A percentile compares a stretch with the other conserved stretches of the same genome.
Conservation (phyloP, 1,140 invertebrate genomes). For the Rhyzopertha dominica region DNA sequence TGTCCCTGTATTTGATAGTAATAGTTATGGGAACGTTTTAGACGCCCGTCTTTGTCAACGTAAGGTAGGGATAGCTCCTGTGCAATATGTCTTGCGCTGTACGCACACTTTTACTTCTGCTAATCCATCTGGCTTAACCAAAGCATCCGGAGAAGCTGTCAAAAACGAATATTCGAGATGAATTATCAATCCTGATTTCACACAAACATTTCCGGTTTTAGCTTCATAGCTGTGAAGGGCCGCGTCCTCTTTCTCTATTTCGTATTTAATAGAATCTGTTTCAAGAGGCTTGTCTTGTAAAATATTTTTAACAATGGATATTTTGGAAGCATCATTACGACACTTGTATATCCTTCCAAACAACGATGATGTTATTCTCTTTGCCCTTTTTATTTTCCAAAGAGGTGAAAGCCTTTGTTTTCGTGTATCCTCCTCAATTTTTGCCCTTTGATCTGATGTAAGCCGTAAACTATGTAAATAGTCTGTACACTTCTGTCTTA, state of each 20-base stretch:
- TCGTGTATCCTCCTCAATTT: not conserved
- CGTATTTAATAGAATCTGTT: no score
- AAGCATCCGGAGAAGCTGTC: no score
- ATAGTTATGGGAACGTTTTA: slow-evolving; percentile 9
- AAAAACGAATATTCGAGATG: no score
- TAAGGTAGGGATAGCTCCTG: no score
- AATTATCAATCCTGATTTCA: no score
- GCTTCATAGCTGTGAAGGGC: no score
- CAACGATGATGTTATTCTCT: slow-evolving; percentile 14
- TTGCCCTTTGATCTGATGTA: not conserved
- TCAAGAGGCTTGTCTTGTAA: no score
- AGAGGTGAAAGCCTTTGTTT: slow-evolving; percentile 5
- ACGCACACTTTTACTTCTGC: no score
- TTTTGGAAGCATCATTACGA: not conserved
- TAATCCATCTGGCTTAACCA: no score
- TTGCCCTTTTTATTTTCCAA: slow-evolving; percentile 10
- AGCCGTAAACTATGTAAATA: not conserved
- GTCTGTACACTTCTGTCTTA: not conserved
- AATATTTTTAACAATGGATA: slow-evolving; percentile 1
- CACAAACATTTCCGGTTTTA: no score
- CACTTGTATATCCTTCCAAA: slow-evolving; percentile 15
- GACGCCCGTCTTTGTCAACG: not conserved
- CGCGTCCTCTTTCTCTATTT: no score
- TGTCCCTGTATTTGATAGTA: slow-evolving; percentile 18
- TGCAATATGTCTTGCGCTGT: no score